phyloP scores from a whole-genome alignment of 1,140 invertebrate genomes.

The Cyclargus thomasi region DNA sequence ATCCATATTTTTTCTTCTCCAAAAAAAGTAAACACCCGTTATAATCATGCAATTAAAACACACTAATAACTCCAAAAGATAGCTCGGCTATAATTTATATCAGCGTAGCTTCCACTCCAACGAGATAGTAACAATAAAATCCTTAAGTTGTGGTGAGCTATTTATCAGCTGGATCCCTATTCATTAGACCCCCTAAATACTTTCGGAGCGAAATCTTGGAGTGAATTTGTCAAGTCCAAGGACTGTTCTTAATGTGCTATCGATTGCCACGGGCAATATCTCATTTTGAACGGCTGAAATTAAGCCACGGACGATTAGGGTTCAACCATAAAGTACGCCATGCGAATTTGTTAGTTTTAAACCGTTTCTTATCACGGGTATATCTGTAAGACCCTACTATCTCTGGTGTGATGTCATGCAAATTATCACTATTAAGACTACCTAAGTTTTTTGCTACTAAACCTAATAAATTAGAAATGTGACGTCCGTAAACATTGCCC shows the following conservation, averaged over 20 bases:
- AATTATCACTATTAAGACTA: no score
- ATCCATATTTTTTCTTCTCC: no score
- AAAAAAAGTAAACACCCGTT: no score
- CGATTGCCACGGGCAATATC: background rate
- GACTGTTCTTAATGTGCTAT: conserved; percentile 12
- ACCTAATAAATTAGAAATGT: no score
- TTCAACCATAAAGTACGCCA: no score
- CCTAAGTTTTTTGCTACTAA: no score
- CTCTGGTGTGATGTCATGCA: no score
- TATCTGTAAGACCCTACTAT: no score
- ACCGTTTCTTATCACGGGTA: no score
- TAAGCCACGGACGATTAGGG: conserved; percentile 6
- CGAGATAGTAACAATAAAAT: background rate
- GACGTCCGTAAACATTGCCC: no score
- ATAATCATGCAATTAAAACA: no score
- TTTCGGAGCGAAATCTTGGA: conserved; percentile 6
- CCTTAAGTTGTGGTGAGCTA: background rate
- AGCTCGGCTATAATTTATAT: background rate
- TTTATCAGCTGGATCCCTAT: background rate
- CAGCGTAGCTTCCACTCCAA: background rate
- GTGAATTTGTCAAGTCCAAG: conserved; percentile 13
- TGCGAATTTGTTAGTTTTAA: no score
- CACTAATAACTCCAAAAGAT: background rate
- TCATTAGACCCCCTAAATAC: conserved; percentile 4
- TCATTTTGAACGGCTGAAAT: conserved; percentile 9